Evolutionary conservation across 2,797 vertebrate species (phyloP).

Genomic region (Cheirogaleus major): DNA sequence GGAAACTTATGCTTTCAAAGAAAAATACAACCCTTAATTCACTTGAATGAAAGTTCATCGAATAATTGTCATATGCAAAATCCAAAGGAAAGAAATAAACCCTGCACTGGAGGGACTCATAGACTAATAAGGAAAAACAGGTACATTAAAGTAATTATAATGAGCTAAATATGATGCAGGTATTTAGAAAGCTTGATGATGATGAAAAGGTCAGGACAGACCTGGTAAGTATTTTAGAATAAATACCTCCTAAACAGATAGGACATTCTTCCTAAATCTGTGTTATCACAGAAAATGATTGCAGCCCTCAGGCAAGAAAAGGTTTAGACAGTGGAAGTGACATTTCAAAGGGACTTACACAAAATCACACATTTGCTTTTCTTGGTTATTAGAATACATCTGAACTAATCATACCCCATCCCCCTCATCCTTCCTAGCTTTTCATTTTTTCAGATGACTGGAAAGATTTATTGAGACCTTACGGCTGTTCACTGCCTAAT

Average conservation of each 20-base stretch:
- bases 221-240: slow-evolving; percentile 41
- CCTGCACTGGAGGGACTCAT: neutral
- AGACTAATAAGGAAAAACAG: neutral
- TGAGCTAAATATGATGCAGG: neutral
- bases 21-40: neutral
- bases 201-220: neutral
- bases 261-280: neutral
- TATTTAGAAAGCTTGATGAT: neutral
- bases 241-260: slow-evolving; percentile 31
- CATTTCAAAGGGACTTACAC: slow-evolving; percentile 50
- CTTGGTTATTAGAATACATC: slow-evolving; percentile 64
- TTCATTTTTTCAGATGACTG: slow-evolving; percentile 64
- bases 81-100: neutral
- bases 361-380: slow-evolving; percentile 59
- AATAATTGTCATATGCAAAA: neutral
- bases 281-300: slow-evolving; percentile 57
- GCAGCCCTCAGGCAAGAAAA: slow-evolving; percentile 38
- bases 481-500: slow-evolving; percentile 62
- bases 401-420: slow-evolving; percentile 52
- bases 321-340: slow-evolving; percentile 45
- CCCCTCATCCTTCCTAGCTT: slow-evolving; percentile 45
- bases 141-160: neutral
- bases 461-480: slow-evolving; percentile 71
- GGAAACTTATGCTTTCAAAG: neutral
- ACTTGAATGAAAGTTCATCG: slow-evolving; percentile 21